Conservation (phyloP, 2,888 invertebrate genomes). For the Entomobrya multifasciata region DNA sequence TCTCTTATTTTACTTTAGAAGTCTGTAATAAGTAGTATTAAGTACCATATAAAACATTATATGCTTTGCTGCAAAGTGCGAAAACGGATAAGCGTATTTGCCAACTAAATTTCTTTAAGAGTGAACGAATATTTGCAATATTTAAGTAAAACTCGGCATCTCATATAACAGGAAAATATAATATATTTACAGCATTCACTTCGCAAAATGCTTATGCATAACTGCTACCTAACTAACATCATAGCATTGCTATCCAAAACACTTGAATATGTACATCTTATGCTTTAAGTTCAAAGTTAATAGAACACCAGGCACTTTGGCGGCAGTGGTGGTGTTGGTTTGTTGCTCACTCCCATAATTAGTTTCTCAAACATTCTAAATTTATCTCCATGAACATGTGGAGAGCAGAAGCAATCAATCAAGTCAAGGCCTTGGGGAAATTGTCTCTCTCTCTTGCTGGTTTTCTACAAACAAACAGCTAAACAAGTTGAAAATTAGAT, state of each 20-base stretch:
- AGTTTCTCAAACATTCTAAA: slow-evolving; percentile 75
- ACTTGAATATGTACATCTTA: too few species aligned
- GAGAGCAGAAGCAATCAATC: slow-evolving; percentile 74
- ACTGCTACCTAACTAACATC: background rate
- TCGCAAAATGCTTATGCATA: too few species aligned
- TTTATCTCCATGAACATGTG: slow-evolving; percentile 76
- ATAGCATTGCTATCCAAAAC: too few species aligned
- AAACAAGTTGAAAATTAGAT: slow-evolving; percentile 61
- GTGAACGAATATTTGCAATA: background rate
- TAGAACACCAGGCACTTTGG: too few species aligned
- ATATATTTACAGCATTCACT: background rate
- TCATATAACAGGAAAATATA: background rate
- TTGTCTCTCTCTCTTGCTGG: too few species aligned
- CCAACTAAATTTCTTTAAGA: background rate
- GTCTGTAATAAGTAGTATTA: slow-evolving; percentile 1
- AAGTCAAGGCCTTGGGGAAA: slow-evolving; percentile 68
- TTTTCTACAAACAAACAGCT: slow-evolving; percentile 50
- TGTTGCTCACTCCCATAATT: slow-evolving; percentile 70
- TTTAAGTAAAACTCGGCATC: background rate
- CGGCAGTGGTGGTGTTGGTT: slow-evolving; percentile 22
- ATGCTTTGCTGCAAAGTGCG: slow-evolving; percentile 1
- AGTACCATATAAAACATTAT: too few species aligned
- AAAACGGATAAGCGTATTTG: slow-evolving; percentile 6
- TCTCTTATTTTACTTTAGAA: background rate
- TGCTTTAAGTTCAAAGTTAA: too few species aligned